These are phyloP conservation scores for Pyrgus malvae DNA, from an alignment of 2,888 invertebrate species.

Conservation along the genomic window DNA sequence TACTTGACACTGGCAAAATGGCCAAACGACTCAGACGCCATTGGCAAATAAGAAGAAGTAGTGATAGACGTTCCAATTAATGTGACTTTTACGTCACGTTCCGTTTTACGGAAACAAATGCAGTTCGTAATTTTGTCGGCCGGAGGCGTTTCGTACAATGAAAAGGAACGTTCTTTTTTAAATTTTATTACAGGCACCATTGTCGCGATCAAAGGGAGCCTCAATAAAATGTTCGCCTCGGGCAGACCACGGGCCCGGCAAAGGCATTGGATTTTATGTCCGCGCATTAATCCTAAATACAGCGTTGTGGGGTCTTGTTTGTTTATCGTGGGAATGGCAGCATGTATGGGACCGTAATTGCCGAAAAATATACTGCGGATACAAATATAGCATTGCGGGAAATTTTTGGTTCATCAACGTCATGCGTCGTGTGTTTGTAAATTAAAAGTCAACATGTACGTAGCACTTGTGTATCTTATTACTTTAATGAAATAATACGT, in stretches of 20 bases:
- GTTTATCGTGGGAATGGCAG: constrained; percentile 13
- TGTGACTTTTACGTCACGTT: constrained; percentile 45
- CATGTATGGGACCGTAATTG: neutral
- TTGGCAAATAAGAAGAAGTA: constrained; percentile 45
- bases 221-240: constrained; percentile 46
- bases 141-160: constrained; percentile 50
- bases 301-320: constrained; percentile 14
- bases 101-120: constrained; percentile 43
- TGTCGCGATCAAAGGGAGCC: constrained; percentile 48
- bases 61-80: constrained; percentile 50
- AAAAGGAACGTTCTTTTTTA: constrained; percentile 53
- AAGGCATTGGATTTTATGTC: constrained; percentile 40
- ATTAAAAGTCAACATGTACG: too few species aligned
- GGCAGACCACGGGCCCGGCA: constrained; percentile 32
- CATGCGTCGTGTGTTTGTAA: too few species aligned
- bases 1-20: too few species aligned
- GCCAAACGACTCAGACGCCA: too few species aligned
- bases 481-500: too few species aligned
- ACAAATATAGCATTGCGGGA: neutral
- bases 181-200: constrained; percentile 48
- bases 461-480: too few species aligned
- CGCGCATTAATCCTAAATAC: constrained; percentile 39
- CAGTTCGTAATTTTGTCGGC: constrained; percentile 44
- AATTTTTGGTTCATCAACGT: neutral
- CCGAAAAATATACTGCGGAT: neutral